Evolutionary conservation across 2,888 invertebrate species (phyloP).

Genomic region (Nysson spinosus): DNA sequence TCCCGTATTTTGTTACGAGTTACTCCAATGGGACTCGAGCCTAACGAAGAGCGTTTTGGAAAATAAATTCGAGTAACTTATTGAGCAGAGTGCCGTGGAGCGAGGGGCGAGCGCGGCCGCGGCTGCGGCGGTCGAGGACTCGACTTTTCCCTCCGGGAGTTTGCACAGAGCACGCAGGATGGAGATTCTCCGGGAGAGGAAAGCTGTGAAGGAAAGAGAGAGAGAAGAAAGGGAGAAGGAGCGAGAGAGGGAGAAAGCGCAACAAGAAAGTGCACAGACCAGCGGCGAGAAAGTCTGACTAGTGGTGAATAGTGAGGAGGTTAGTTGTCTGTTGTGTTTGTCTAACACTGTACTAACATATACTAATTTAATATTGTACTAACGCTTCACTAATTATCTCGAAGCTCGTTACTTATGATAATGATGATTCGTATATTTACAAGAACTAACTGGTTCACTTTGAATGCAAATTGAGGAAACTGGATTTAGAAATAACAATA

Average conservation of each 20-base stretch:
- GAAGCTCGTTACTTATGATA: no score
- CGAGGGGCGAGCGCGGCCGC: slow-evolving; percentile 70
- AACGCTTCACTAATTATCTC: no score
- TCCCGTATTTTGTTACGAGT: not conserved
- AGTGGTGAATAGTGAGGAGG: slow-evolving; percentile 72
- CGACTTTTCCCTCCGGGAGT: slow-evolving; percentile 70
- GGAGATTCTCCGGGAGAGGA: slow-evolving; percentile 64
- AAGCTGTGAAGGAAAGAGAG: slow-evolving; percentile 64
- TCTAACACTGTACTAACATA: no score
- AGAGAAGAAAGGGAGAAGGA: slow-evolving; percentile 55
- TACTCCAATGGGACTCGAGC: not conserved
- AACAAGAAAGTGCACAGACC: slow-evolving; percentile 40
- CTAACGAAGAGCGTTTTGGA: slow-evolving; percentile 14
- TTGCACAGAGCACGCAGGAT: slow-evolving; percentile 66
- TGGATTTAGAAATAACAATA: no score
- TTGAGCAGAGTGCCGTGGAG: slow-evolving; percentile 69
- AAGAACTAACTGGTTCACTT: no score
- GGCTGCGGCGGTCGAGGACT: slow-evolving; percentile 70
- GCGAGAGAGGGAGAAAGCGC: slow-evolving; percentile 40
- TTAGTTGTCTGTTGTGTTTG: slow-evolving; percentile 40
- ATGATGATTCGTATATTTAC: no score
- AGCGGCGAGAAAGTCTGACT: slow-evolving; percentile 74
- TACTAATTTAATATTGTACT: no score
- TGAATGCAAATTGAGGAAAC: no score
- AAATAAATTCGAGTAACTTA: slow-evolving; percentile 60